A percentile compares a stretch with the other conserved stretches of the same genome.
These are phyloP conservation scores for Dasysyrphus albostriatus DNA, from an alignment of 2,888 invertebrate species.

Conservation along the genomic window DNA sequence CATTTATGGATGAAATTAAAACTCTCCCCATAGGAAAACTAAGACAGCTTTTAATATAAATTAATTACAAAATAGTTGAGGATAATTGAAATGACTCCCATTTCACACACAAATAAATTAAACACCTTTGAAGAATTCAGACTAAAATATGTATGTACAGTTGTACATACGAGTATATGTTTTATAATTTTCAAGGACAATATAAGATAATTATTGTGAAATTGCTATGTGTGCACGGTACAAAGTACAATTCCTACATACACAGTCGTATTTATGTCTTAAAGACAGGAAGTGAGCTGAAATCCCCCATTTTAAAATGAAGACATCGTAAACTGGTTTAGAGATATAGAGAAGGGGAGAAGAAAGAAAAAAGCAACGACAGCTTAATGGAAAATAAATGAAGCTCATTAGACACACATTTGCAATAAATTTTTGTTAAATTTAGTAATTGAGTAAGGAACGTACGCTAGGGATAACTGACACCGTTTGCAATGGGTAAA, in stretches of 20 bases:
- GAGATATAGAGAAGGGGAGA: not conserved
- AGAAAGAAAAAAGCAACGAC: not conserved
- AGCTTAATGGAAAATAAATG: slow-evolving; percentile 22
- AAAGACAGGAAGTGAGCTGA: not conserved
- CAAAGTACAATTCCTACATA: no score
- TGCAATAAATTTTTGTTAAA: slow-evolving; percentile 13
- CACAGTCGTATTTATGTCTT: not conserved
- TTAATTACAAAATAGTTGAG: slow-evolving; percentile 20
- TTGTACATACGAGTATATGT: no score
- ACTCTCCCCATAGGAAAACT: not conserved
- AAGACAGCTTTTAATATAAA: slow-evolving; percentile 6
- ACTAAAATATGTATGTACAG: no score
- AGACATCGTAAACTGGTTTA: not conserved
- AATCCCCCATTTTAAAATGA: not conserved
- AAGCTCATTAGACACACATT: slow-evolving; percentile 20
- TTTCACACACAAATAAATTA: not conserved
- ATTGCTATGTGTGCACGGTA: not conserved
- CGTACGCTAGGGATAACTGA: no score
- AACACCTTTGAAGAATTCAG: not conserved
- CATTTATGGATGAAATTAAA: not conserved
- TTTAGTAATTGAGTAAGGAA: slow-evolving; percentile 2
- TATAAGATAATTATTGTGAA: not conserved
- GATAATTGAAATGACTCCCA: slow-evolving; percentile 14
- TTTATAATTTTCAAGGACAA: slow-evolving; percentile 15
- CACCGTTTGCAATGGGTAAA: no score